A percentile compares a stretch with the other conserved stretches of the same genome.
phyloP scores from a whole-genome alignment of 2,888 invertebrate species.

The Brassicogethes aeneus region DNA sequence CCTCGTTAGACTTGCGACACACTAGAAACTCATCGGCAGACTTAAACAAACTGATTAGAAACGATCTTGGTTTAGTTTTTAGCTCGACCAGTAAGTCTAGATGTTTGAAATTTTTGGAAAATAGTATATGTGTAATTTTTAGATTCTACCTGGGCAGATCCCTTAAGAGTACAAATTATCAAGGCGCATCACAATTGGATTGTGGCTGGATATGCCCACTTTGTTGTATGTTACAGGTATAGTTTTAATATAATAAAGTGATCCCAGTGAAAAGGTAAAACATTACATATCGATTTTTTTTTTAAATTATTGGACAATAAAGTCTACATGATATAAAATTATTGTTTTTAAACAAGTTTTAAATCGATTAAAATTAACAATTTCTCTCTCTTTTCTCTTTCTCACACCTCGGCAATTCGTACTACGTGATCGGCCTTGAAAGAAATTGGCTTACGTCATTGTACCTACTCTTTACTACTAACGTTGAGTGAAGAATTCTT shows the following conservation, averaged over 20 bases:
- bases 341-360: neutral
- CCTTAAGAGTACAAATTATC: constrained; percentile 81
- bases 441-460: no score
- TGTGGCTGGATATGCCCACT: constrained; percentile 92
- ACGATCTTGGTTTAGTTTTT: constrained; percentile 64
- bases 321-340: no score
- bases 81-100: constrained; percentile 37
- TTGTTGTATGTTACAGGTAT: constrained; percentile 90
- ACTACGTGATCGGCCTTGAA: no score
- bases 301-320: no score
- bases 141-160: constrained; percentile 73
- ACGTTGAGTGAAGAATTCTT: no score
- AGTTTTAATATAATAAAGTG: no score
- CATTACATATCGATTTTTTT: no score
- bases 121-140: constrained; percentile 27
- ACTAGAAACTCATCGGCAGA: constrained; percentile 67
- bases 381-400: no score
- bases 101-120: neutral
- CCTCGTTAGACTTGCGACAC: constrained; percentile 71
- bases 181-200: constrained; percentile 98
- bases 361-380: no score
- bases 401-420: no score
- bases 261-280: neutral
- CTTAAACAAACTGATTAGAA: constrained; percentile 60
- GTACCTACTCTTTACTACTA: no score